phyloP scores from a whole-genome alignment of 2,888 invertebrate genomes.

The Oligia latruncula region DNA sequence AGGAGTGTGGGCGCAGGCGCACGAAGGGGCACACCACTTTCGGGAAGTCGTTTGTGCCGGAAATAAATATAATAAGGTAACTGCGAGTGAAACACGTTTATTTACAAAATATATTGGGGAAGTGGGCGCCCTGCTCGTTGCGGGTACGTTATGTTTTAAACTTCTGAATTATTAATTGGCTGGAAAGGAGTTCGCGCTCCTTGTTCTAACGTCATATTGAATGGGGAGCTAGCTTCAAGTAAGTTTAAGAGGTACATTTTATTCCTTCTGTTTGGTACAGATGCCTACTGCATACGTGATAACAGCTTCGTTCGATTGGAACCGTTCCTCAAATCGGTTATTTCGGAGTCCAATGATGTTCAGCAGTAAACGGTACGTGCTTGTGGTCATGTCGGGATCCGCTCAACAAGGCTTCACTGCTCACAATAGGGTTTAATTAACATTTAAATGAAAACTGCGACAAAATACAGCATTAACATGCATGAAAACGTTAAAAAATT shows the following conservation, averaged over 20 bases:
- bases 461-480: slow-evolving; percentile 39
- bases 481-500: slow-evolving; percentile 39
- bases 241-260: not conserved
- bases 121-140: not conserved
- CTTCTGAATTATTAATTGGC: slow-evolving; percentile 5
- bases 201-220: not conserved
- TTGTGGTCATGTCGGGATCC: slow-evolving; percentile 5
- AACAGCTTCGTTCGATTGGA: not conserved
- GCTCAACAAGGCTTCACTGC: not conserved
- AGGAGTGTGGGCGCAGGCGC: not conserved
- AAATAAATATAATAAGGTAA: slow-evolving; percentile 21
- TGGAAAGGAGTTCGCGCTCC: not conserved
- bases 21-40: not conserved
- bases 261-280: not conserved
- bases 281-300: not conserved
- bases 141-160: slow-evolving; percentile 12
- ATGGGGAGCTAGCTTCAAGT: not conserved
- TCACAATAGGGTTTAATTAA: slow-evolving; percentile 22
- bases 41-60: slow-evolving; percentile 21
- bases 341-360: slow-evolving; percentile 5
- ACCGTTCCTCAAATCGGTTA: not conserved
- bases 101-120: slow-evolving; percentile 19
- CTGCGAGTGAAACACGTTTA: slow-evolving; percentile 7
- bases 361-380: slow-evolving; percentile 11
- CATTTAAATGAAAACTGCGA: slow-evolving; percentile 47